Conservation (phyloP, 2,113 vertebrate genomes). For the Struthio camelus region DNA sequence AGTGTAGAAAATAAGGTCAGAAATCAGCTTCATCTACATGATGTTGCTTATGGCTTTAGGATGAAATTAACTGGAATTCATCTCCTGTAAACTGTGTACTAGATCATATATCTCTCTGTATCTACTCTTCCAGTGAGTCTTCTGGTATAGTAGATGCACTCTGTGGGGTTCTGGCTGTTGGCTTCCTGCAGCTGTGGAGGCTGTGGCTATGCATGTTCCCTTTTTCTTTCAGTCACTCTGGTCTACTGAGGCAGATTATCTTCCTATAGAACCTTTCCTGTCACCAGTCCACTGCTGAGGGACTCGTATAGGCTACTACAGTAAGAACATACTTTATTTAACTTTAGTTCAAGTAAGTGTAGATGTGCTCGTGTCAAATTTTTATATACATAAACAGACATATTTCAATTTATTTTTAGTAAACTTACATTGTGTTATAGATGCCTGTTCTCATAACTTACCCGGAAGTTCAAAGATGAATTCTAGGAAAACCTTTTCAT, state of each 20-base stretch:
- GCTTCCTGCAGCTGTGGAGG: not conserved
- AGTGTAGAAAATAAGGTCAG: not conserved
- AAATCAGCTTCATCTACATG: not conserved
- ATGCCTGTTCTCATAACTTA: not conserved
- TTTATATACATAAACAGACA: not conserved
- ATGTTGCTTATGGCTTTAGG: not conserved
- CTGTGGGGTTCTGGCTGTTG: not conserved
- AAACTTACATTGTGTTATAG: not conserved
- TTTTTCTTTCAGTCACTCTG: not conserved
- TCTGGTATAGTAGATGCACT: not conserved
- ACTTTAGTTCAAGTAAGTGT: not conserved
- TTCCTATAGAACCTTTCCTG: not conserved
- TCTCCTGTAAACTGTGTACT: not conserved
- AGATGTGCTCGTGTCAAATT: not conserved
- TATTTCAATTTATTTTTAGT: slow-evolving; percentile 2
- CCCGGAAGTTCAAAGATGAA: not conserved
- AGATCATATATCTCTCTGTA: not conserved
- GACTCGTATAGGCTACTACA: not conserved
- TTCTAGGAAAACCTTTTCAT: not conserved
- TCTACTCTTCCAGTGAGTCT: not conserved
- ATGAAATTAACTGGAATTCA: not conserved
- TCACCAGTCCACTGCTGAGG: not conserved
- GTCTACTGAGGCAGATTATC: not conserved
- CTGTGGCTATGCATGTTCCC: not conserved
- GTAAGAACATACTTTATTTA: not conserved